A percentile compares a stretch with the other conserved stretches of the same genome.
Evolutionary conservation across 2,113 vertebrate species (phyloP).

Genomic region (Coptodon bakossiorum): DNA sequence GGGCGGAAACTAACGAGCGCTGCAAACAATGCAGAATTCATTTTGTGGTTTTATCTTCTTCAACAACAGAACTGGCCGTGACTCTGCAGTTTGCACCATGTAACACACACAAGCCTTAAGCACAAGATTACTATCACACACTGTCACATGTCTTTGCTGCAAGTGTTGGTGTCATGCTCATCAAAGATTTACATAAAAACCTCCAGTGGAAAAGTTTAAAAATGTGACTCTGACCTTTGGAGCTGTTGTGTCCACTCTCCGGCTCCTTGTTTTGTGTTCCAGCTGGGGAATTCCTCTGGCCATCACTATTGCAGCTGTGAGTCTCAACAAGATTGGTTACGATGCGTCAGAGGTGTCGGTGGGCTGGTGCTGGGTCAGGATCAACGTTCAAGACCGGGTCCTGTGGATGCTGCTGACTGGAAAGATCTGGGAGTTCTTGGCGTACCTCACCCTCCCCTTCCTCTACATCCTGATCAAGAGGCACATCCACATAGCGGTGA

Average conservation of each 20-base stretch:
- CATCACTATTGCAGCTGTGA: constrained; percentile 80
- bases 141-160: background rate
- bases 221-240: background rate
- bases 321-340: constrained; percentile 87
- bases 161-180: background rate
- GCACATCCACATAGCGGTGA: constrained; percentile 87
- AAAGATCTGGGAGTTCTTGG: constrained; percentile 92
- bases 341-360: constrained; percentile 92
- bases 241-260: background rate
- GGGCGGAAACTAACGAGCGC: background rate
- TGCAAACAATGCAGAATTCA: background rate
- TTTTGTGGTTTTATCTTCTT: background rate
- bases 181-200: background rate
- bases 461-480: constrained; percentile 89
- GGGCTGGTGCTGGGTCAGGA: constrained; percentile 94
- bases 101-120: background rate
- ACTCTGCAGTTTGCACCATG: background rate
- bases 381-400: constrained; percentile 75
- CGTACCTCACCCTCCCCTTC: constrained; percentile 82
- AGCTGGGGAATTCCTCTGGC: constrained; percentile 90
- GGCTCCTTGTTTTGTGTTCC: background rate
- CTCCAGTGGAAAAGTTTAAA: background rate
- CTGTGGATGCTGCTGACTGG: constrained; percentile 94
- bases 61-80: background rate
- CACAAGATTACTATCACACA: background rate